Conservation (phyloP, 1,140 invertebrate genomes). For the Cydia splendana region DNA sequence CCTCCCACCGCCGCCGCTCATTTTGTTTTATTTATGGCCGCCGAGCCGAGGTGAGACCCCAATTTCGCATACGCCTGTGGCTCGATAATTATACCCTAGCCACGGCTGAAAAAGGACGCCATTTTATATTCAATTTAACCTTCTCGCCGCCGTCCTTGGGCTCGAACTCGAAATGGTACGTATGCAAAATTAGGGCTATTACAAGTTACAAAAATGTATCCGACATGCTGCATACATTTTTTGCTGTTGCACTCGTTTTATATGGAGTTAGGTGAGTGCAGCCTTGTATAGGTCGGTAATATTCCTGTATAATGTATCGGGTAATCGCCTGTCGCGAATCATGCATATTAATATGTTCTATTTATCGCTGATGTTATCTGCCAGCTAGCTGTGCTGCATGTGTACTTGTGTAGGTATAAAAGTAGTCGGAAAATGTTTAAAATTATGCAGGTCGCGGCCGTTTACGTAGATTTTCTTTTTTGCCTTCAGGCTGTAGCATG, state of each 20-base stretch:
- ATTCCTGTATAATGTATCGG: constrained; percentile 20
- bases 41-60: constrained; percentile 73
- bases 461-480: not conserved
- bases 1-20: constrained; percentile 70
- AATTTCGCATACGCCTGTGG: constrained; percentile 75
- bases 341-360: constrained; percentile 32
- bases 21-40: constrained; percentile 78
- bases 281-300: constrained; percentile 20
- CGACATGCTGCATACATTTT: constrained; percentile 12
- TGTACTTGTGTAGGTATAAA: not conserved
- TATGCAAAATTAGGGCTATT: constrained; percentile 32
- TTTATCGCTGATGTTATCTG: constrained; percentile 30
- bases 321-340: constrained; percentile 30
- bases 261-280: constrained; percentile 21
- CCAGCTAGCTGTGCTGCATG: not conserved
- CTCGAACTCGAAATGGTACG: constrained; percentile 20
- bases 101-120: constrained; percentile 63
- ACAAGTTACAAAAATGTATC: constrained; percentile 29
- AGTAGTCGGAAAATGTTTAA: not conserved
- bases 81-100: constrained; percentile 76
- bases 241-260: constrained; percentile 26
- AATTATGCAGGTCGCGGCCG: not conserved
- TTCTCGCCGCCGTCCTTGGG: constrained; percentile 28
- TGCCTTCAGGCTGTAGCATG: too few species aligned
- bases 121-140: constrained; percentile 58